phyloP scores from a whole-genome alignment of 2,113 vertebrate species.

The Aldabrachelys gigantea region DNA sequence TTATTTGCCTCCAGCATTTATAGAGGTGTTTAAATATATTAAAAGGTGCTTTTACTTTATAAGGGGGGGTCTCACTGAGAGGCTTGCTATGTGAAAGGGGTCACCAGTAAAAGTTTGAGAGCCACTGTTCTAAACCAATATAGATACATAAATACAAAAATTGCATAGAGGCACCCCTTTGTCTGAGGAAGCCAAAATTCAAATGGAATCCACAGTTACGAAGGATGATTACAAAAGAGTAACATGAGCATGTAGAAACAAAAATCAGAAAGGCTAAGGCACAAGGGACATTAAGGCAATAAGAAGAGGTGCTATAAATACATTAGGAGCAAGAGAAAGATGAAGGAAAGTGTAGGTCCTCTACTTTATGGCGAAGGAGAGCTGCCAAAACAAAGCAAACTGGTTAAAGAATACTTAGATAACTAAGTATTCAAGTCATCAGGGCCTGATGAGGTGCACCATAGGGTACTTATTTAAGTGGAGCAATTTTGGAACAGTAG shows the following conservation, averaged over 20 bases:
- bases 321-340: neutral
- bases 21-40: too few relatives aligned
- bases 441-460: neutral
- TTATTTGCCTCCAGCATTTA: too few relatives aligned
- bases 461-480: neutral
- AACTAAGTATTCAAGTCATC: neutral
- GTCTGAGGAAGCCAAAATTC: neutral
- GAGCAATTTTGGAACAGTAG: neutral
- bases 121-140: too few relatives aligned
- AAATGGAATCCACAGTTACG: rapidly evolving
- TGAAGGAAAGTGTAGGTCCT: neutral
- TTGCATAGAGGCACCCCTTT: neutral
- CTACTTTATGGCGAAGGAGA: neutral
- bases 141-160: neutral
- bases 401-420: too few relatives aligned
- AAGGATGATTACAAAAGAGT: neutral
- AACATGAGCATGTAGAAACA: neutral
- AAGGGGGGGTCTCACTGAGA: too few relatives aligned
- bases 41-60: too few relatives aligned
- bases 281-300: neutral
- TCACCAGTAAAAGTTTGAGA: too few relatives aligned
- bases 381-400: too few relatives aligned
- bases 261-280: neutral
- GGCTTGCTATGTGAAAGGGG: too few relatives aligned
- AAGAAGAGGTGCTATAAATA: neutral